These are phyloP conservation scores for Platynereis dumerilii DNA, from an alignment of 2,888 invertebrate genomes.

Conservation along the genomic window DNA sequence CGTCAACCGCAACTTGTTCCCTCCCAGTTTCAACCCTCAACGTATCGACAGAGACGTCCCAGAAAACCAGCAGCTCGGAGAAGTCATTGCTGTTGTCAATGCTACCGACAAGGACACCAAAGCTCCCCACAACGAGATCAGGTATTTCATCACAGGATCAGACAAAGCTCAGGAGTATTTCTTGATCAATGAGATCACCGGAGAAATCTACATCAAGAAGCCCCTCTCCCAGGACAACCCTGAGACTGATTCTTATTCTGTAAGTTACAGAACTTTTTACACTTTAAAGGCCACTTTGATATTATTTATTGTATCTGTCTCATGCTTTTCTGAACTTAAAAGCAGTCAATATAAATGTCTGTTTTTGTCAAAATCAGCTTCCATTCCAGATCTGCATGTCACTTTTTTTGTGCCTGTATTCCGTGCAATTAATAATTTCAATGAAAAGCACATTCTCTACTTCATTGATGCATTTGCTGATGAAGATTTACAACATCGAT, in stretches of 20 bases:
- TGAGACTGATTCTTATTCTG: constrained; percentile 12
- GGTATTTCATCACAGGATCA: constrained; percentile 44
- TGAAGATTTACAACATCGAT: no score
- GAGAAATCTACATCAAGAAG: constrained; percentile 33
- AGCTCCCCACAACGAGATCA: constrained; percentile 47
- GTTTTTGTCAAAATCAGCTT: no score
- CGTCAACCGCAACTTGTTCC: constrained; percentile 34
- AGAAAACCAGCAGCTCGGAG: constrained; percentile 47
- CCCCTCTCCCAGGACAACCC: constrained; percentile 33
- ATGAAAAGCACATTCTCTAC: no score
- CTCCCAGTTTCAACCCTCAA: constrained; percentile 33
- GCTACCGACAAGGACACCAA: constrained; percentile 48
- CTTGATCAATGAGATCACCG: constrained; percentile 35
- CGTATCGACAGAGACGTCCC: constrained; percentile 40
- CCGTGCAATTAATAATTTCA: no score
- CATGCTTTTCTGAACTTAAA: no score
- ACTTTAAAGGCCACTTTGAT: no score
- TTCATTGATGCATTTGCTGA: no score
- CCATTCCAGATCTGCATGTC: no score
- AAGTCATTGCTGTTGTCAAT: constrained; percentile 39
- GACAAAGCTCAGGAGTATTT: constrained; percentile 32
- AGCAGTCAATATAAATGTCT: no score
- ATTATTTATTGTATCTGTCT: no score
- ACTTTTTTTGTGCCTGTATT: no score
- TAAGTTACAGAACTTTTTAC: constrained; percentile 5